A percentile compares a stretch with the other conserved stretches of the same genome.
These are phyloP conservation scores for Cyclophora punctaria DNA, from an alignment of 2,888 invertebrate genomes.

Conservation along the genomic window DNA sequence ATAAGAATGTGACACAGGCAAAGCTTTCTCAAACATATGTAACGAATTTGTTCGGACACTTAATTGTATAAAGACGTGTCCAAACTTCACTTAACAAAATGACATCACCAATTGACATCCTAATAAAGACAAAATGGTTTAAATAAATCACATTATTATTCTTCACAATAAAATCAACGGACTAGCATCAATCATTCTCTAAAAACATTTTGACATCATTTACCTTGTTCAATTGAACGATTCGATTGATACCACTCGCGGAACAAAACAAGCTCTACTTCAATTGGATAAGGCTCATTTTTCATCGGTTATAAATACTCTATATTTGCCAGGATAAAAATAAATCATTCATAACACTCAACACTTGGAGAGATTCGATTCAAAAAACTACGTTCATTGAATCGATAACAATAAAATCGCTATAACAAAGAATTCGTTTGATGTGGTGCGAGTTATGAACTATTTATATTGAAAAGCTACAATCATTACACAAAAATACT, in stretches of 20 bases:
- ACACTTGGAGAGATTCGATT: slow-evolving; percentile 61
- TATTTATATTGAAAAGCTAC: neutral
- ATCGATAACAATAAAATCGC: slow-evolving; percentile 66
- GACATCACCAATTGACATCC: neutral
- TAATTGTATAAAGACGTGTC: too few species aligned
- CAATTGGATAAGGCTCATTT: neutral
- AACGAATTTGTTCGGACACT: too few species aligned
- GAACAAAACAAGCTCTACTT: slow-evolving; percentile 3
- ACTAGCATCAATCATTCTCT: slow-evolving; percentile 35
- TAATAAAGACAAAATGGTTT: slow-evolving; percentile 5
- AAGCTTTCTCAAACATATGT: too few species aligned
- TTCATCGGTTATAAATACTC: slow-evolving; percentile 1
- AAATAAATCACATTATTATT: too few species aligned
- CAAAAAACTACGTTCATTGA: slow-evolving; percentile 64
- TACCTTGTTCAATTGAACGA: slow-evolving; percentile 17
- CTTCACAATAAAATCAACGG: slow-evolving; percentile 11
- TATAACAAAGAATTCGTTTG: slow-evolving; percentile 51
- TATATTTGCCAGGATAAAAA: slow-evolving; percentile 37
- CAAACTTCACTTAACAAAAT: neutral
- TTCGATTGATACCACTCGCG: slow-evolving; percentile 14
- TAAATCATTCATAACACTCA: slow-evolving; percentile 66
- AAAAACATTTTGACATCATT: slow-evolving; percentile 46
- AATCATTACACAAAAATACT: too few species aligned
- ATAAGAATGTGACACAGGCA: too few species aligned
- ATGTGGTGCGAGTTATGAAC: slow-evolving; percentile 25